Base-by-base conservation (phyloP, 2,888 invertebrate genomes). In the Hydropsyche betteni region DNA sequence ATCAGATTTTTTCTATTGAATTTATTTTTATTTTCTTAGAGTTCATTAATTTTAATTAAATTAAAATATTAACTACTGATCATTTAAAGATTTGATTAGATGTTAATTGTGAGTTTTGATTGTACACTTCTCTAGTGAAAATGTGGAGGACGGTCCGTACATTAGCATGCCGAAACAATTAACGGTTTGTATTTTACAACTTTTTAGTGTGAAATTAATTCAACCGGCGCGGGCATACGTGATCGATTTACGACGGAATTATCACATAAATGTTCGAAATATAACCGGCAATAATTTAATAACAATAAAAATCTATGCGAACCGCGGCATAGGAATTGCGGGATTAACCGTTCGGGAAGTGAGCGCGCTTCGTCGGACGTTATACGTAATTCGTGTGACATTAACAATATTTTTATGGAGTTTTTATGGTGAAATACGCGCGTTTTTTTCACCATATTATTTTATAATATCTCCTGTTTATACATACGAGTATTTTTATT, bases 351-450 rank as follows among this genome's bases (percentile, higher is more conserved):
- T 58, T 24, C 24, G 16, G 14, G 58, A 58, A 58, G 58, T 58
- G 58, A 14, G 58, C 58, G 24, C 6, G 44, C 44, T 44, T 44
- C 44, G 44, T 44, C 44, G 44, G 44, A 44, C 44, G 44, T 44
- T 44, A 44, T 58, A 24, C 69, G 69, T 44, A 69, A 51, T 69
- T 53, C 51, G 53, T 52, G n/a, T 52, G 53, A 52, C 70, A 70
- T 53, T 70, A 70, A 52, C 38, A 52, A 70, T 70, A 70, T 70
- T 70, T 70, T 70, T 70, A 70, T 52, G 70, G 38, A n/a, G 33
- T 70, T 70, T 70, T 70, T 70, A 70, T 52, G 70, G 51, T 70
- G 70, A 70, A 12, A 70, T 70, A 52, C 51, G 52, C 16, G 55
- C 44, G 44, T 44, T 44, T 44, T 44, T 44, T 44, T 44, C 44